Base-by-base conservation (phyloP, 2,888 invertebrate species). In the Meliscaeva auricollis region DNA sequence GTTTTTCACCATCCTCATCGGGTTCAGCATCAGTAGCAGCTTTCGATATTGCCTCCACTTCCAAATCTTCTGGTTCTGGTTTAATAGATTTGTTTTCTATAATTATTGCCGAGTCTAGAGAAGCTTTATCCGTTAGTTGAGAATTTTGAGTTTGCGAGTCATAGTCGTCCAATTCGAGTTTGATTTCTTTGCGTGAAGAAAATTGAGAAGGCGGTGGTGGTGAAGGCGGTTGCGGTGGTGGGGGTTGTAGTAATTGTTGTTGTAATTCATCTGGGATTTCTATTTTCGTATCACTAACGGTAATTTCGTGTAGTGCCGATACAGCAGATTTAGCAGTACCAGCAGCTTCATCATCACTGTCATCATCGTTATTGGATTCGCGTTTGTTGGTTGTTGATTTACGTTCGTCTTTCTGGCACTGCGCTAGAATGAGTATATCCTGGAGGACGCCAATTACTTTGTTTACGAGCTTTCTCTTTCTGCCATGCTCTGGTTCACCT, bases 381-480 rank as follows among this genome's bases (percentile, higher is more conserved):
- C 56, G 52, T 48, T 62, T 56, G 56, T 72, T 58, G 20, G 2
- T 69, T 38, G 38, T 70, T 20, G 32, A 44, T 48, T 75, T 76
- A 75, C 64, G 52, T 17, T 83, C 84, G 80, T 93, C 92, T 88
- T 94, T 93, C 88, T 94, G 94, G 48, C 94, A 93, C 92, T 96
- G 95, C 50, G 96, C 96, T 93, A 96, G 96, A 20, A 96, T 95
- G 88, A 97, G 93, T 95, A 97, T 96, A 87, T 96, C 94, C 91
- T 98, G 97, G 88, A 98, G 93, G 91, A 96, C 96, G 90, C 96
- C 96, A 75, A 97, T 96, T 78, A 97, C 97, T 94, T 95, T 97
- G 76, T 96, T 94, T 41, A 98, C 95, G 87, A 98, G 93, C 58
- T 95, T 94, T 90, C 96, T 95, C 88, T 97, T 97, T 90, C 95